These are phyloP conservation scores for Malurus alboscapulatus DNA, from an alignment of 2,113 vertebrate species.

Conservation along the genomic window DNA sequence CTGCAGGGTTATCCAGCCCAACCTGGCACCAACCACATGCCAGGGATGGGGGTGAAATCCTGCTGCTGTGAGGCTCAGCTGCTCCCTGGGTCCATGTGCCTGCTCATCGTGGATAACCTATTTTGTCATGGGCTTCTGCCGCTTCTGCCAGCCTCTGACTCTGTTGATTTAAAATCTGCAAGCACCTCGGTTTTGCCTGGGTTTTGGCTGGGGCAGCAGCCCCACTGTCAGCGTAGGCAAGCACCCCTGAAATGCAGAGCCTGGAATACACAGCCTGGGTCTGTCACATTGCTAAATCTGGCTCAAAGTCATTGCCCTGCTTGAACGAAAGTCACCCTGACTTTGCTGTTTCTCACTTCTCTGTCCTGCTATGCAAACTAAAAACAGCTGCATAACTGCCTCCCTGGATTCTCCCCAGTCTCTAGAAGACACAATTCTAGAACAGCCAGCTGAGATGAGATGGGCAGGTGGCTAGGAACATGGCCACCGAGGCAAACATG, in stretches of 20 bases:
- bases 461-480: background rate
- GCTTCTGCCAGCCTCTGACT: background rate
- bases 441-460: background rate
- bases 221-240: background rate
- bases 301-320: background rate
- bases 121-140: background rate
- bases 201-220: background rate
- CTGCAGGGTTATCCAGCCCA: background rate
- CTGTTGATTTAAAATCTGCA: conserved; percentile 42
- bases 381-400: background rate
- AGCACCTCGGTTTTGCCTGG: background rate
- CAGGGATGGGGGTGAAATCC: background rate
- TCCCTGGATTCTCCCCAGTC: background rate
- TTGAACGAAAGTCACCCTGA: background rate
- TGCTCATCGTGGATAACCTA: background rate
- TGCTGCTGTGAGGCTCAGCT: background rate
- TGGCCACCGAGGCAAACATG: rapidly evolving
- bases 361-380: background rate
- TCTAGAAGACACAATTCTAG: background rate
- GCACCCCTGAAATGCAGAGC: background rate
- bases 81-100: rapidly evolving
- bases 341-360: background rate
- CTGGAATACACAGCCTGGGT: background rate
- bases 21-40: background rate
- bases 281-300: background rate